Percentiles rank a stretch among this genome's conserved stretches.
phyloP scores from a whole-genome alignment of 2,888 invertebrate genomes.

The Aspidiotus destructor region DNA sequence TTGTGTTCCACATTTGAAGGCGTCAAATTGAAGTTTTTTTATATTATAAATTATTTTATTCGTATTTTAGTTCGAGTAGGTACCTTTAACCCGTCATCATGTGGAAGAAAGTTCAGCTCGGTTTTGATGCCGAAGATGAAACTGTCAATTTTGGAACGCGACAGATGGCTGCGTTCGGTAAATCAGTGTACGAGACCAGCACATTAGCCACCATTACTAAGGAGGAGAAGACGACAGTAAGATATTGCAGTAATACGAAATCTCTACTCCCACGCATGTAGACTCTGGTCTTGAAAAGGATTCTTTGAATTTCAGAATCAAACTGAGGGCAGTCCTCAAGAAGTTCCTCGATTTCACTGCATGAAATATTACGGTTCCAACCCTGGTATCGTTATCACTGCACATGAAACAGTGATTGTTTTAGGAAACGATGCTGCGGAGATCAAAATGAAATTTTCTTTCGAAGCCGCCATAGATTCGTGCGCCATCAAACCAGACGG shows the following conservation, averaged over 20 bases:
- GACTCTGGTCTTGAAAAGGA: background rate
- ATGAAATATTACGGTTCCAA: constrained; percentile 9
- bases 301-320: background rate
- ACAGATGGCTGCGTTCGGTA: constrained; percentile 43
- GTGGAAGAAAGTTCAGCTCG: constrained; percentile 43
- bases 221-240: constrained; percentile 4
- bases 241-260: background rate
- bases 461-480: constrained; percentile 39
- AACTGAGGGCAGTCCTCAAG: background rate
- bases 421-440: constrained; percentile 35
- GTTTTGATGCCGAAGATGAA: constrained; percentile 46
- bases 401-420: constrained; percentile 7
- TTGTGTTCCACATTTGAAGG: too few relatives aligned
- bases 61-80: too few relatives aligned
- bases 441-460: constrained; percentile 39
- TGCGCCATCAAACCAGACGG: constrained; percentile 40
- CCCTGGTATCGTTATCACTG: constrained; percentile 3
- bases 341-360: constrained; percentile 12
- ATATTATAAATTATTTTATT: too few relatives aligned
- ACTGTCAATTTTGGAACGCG: constrained; percentile 48
- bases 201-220: constrained; percentile 44
- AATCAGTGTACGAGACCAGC: constrained; percentile 45
- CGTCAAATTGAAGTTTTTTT: too few relatives aligned
- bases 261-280: background rate
- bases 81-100: constrained; percentile 27